A percentile compares a stretch with the other conserved stretches of the same genome.
Conservation (phyloP, 2,888 invertebrate genomes). For the Branchinecta sandiegonensis region DNA sequence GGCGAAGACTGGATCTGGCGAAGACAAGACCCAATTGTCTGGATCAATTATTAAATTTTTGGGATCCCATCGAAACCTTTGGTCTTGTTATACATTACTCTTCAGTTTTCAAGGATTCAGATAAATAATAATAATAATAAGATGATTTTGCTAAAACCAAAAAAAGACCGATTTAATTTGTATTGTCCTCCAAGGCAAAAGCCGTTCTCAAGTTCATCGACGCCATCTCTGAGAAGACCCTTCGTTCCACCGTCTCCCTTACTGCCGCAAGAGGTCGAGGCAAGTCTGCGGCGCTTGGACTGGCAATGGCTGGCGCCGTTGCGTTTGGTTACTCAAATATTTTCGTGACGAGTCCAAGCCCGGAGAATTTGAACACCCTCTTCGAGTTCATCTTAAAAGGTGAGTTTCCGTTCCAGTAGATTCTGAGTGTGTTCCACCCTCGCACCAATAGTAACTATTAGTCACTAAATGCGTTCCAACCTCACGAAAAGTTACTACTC, state of each 20-base stretch:
- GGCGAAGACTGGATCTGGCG: too few species aligned
- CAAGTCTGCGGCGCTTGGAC: constrained; percentile 91
- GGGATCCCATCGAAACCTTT: too few species aligned
- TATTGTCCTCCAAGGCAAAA: constrained; percentile 45
- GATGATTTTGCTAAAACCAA: not conserved
- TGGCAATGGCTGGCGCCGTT: constrained; percentile 73
- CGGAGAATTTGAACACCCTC: constrained; percentile 91
- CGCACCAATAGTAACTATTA: too few species aligned
- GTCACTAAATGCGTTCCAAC: too few species aligned
- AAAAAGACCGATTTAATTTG: not conserved
- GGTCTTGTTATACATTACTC: too few species aligned
- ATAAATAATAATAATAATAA: too few species aligned
- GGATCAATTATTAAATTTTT: too few species aligned
- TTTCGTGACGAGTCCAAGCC: constrained; percentile 93
- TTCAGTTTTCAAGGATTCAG: too few species aligned
- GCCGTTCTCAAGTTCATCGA: constrained; percentile 85
- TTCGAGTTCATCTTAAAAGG: constrained; percentile 94
- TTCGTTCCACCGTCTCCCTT: constrained; percentile 76
- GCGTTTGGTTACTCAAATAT: constrained; percentile 79
- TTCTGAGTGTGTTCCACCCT: too few species aligned
- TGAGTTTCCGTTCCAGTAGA: too few species aligned
- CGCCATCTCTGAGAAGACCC: constrained; percentile 78
- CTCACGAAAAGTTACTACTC: too few species aligned
- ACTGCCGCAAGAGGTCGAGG: constrained; percentile 95
- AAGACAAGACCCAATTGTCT: too few species aligned